phyloP scores from a whole-genome alignment of 2,888 invertebrate species.

The Poecilus cupreus region DNA sequence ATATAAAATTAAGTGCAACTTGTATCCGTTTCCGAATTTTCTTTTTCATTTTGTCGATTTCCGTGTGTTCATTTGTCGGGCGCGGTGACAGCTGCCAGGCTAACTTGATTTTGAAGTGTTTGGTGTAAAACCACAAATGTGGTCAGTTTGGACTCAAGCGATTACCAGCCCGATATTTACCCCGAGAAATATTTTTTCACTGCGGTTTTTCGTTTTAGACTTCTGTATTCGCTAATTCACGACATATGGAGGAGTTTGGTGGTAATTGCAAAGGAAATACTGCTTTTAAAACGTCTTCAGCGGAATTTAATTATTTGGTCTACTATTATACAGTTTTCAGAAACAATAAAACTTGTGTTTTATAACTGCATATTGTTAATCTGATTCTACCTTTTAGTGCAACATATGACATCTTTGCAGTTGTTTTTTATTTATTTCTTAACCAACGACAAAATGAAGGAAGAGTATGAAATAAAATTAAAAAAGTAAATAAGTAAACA shows the following conservation, averaged over 20 bases:
- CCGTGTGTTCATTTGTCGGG: neutral
- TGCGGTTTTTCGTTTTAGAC: slow-evolving; percentile 16
- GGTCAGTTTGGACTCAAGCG: neutral
- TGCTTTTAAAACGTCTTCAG: slow-evolving; percentile 18
- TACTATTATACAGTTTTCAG: neutral
- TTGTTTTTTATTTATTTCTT: too few species aligned
- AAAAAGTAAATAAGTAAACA: too few species aligned
- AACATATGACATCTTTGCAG: too few species aligned
- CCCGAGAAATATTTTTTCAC: neutral
- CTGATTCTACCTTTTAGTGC: too few species aligned
- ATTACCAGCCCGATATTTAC: neutral
- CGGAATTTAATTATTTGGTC: slow-evolving; percentile 11
- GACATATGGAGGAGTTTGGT: neutral
- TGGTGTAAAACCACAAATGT: slow-evolving; percentile 29
- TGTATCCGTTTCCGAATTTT: slow-evolving; percentile 12
- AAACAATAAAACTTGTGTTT: too few species aligned
- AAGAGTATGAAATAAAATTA: too few species aligned
- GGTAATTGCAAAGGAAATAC: neutral
- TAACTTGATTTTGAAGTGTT: slow-evolving; percentile 28
- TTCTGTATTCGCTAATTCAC: slow-evolving; percentile 12
- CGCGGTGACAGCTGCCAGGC: slow-evolving; percentile 36
- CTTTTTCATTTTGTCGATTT: slow-evolving; percentile 18
- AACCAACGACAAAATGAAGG: too few species aligned
- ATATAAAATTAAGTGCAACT: slow-evolving; percentile 25
- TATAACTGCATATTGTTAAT: too few species aligned